Evolutionary conservation across 2,797 vertebrate species (phyloP), one percentile per base, ranked within the genome.

Genomic region (Lacerta viridis): DNA sequence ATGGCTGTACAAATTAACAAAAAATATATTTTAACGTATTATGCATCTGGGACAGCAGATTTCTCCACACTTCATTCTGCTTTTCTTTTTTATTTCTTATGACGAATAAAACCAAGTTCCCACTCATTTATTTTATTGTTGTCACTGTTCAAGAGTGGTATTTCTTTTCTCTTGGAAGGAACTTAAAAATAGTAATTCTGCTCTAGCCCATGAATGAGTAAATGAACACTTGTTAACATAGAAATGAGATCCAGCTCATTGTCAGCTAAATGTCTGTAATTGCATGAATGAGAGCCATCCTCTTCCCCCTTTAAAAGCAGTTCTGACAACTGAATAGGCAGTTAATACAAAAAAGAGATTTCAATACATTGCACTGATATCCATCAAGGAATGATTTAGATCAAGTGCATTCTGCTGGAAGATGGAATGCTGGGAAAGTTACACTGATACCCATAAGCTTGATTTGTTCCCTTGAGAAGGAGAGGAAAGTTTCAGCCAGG

Each of bases 281-380:
- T 91, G 46, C 86, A 46, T 61, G 36, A 33, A 7, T 59, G 81
- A 81, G 85, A 84, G 29, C n/a, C 71, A 27, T 80, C 80, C 88
- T 23, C 77, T 92, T 85, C 13, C 39, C 39, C 41, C 81, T 87
- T 89, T 88, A 89, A 86, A 90, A 90, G 59, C 0, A 0, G 5
- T 50, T 75, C 69, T 76, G 69, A 59, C 29, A 91, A 93, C 88
- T 76, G 81, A 76, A 93, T 90, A 78, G 20, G 27, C 41, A 78
- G 29, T 85, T 91, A 79, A 15, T 76, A 80, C 46, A 68, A 7
- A 4, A 50, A 39, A 68, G 84, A 82, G 74, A 87, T 92, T 92
- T 84, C 80, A 69, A 84, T 10, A 46, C 79, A 80, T 92, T 88
- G 88, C 93, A 93, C 88, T 83, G 74, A 91, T n/a, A 91, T 83